Conservation (phyloP, 2,797 vertebrate genomes). For the Synaphobranchus kaupii region DNA sequence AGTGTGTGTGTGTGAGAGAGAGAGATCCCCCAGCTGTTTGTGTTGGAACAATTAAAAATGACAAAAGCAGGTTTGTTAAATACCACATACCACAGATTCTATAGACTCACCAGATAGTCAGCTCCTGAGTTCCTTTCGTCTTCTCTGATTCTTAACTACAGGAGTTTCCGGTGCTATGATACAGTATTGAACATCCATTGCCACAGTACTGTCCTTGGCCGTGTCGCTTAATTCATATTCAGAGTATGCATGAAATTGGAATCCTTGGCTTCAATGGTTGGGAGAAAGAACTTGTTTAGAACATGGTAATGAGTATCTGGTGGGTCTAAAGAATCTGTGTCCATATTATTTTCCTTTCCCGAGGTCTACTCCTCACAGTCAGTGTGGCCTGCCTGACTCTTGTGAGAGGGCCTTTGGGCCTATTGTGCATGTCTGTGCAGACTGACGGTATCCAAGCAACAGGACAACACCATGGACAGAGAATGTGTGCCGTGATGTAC, state of each 20-base stretch:
- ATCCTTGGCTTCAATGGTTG: background rate
- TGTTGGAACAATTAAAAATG: background rate
- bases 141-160: background rate
- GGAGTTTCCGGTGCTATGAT: background rate
- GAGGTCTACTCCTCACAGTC: background rate
- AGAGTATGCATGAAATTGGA: background rate
- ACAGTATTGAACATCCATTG: background rate
- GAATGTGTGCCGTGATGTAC: conserved; percentile 46
- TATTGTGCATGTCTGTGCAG: conserved; percentile 48
- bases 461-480: conserved; percentile 61
- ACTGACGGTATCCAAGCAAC: conserved; percentile 45
- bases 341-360: background rate
- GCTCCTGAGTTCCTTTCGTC: background rate
- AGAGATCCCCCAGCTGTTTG: background rate
- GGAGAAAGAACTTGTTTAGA: background rate
- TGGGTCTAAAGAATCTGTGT: background rate
- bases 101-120: background rate
- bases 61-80: conserved; percentile 3
- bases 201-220: background rate
- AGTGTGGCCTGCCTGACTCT: background rate
- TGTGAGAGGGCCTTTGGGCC: conserved; percentile 44
- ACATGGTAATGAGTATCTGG: background rate
- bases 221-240: background rate
- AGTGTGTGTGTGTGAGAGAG: background rate
- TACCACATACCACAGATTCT: background rate